Evolutionary conservation across 2,113 vertebrate species (phyloP).

Genomic region (Psettodes erumei): DNA sequence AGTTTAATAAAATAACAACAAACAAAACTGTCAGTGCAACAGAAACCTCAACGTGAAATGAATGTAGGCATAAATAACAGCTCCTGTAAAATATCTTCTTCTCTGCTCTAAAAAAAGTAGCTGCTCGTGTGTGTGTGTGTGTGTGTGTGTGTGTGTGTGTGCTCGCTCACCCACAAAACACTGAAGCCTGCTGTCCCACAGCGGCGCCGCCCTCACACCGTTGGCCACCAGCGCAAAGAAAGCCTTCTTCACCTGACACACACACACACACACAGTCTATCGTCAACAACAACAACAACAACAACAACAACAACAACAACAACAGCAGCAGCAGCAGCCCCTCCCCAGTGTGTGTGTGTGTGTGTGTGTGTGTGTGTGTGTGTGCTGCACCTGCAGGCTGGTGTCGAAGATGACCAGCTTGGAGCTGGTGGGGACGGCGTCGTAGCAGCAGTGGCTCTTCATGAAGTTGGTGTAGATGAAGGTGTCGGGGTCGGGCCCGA

Average conservation of each 20-base stretch:
- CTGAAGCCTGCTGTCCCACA: constrained; percentile 78
- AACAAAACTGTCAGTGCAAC: no score
- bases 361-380: no score
- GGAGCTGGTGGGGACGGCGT: constrained; percentile 94
- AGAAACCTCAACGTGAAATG: no score
- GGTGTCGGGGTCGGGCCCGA: constrained; percentile 71
- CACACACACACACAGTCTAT: constrained; percentile 2
- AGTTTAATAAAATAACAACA: no score
- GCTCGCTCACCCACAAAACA: constrained; percentile 74
- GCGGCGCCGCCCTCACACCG: constrained; percentile 73
- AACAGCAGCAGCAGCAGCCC: no score
- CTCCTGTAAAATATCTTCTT: no score
- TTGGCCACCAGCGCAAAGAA: constrained; percentile 79
- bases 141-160: no score
- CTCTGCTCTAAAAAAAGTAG: no score
- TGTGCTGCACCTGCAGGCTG: constrained; percentile 84
- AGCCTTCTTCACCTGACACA: constrained; percentile 75
- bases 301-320: no score
- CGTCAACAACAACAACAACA: background rate
- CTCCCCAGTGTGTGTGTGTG: no score
- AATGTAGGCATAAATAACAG: no score
- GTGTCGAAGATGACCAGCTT: constrained; percentile 95
- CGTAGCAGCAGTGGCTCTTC: constrained; percentile 92
- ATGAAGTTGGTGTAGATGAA: constrained; percentile 94
- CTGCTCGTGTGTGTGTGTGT: no score